A percentile compares a stretch with the other conserved stretches of the same genome.
phyloP scores from a whole-genome alignment of 2,888 invertebrate genomes.

The Cephalotes varians region DNA sequence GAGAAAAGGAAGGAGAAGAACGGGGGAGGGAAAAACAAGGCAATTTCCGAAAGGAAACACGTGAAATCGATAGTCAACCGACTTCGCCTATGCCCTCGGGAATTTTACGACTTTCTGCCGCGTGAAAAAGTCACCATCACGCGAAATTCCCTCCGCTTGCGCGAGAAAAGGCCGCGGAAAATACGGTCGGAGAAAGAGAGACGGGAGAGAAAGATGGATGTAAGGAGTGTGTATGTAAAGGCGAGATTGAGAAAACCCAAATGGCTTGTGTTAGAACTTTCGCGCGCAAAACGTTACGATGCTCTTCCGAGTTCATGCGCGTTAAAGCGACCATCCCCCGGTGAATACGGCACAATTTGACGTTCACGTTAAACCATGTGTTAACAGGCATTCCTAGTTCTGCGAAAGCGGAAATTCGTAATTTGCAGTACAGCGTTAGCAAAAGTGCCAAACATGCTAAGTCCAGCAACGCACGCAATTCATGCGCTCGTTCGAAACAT shows the following conservation, averaged over 20 bases:
- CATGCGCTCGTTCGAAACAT: neutral
- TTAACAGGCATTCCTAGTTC: neutral
- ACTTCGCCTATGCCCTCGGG: conserved; percentile 56
- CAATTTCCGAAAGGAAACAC: conserved; percentile 79
- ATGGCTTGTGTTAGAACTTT: conserved; percentile 61
- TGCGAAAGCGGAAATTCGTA: conserved; percentile 10
- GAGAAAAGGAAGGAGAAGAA: neutral
- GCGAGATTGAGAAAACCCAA: conserved; percentile 69
- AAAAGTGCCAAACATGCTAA: conserved; percentile 11
- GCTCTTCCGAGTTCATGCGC: neutral
- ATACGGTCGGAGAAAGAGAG: conserved; percentile 18
- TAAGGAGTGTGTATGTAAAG: conserved; percentile 49
- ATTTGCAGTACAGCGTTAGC: neutral
- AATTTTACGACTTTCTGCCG: conserved; percentile 68
- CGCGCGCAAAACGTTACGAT: conserved; percentile 54
- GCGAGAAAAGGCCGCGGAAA: conserved; percentile 38
- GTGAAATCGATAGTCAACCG: conserved; percentile 74
- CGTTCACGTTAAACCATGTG: neutral
- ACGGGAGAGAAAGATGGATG: neutral
- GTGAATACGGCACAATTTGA: neutral
- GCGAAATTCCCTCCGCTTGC: conserved; percentile 43
- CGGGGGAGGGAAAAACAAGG: conserved; percentile 67
- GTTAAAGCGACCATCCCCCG: neutral
- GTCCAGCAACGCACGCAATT: conserved; percentile 19
- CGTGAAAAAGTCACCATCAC: conserved; percentile 71